These are phyloP conservation scores for Cheumatopsyche charites DNA, from an alignment of 1,140 invertebrate genomes.

Conservation along the genomic window DNA sequence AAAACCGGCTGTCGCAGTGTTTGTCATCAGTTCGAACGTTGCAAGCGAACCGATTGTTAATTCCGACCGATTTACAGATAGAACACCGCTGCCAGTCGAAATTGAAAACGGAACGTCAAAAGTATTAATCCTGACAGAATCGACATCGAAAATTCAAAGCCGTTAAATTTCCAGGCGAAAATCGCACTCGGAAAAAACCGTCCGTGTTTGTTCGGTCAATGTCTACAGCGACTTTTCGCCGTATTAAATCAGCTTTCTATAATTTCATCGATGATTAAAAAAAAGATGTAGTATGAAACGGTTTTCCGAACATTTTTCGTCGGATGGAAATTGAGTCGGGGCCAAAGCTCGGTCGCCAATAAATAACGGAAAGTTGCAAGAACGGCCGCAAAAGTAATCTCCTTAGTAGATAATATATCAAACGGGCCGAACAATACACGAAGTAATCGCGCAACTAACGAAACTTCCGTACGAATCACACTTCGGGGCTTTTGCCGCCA, in stretches of 20 bases:
- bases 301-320: not conserved
- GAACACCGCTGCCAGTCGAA: not conserved
- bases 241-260: too few species aligned
- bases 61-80: not conserved
- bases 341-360: conserved; percentile 6
- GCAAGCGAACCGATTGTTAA: conserved; percentile 11
- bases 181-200: too few species aligned
- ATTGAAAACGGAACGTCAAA: not conserved
- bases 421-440: conserved; percentile 30
- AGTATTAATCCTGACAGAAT: too few species aligned
- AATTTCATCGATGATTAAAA: too few species aligned
- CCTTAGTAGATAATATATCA: conserved; percentile 40
- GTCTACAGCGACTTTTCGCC: too few species aligned
- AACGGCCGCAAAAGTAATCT: conserved; percentile 38
- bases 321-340: conserved; percentile 20
- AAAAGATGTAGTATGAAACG: too few species aligned
- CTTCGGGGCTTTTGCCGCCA: not conserved
- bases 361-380: conserved; percentile 36
- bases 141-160: too few species aligned
- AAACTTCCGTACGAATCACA: conserved; percentile 22
- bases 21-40: not conserved
- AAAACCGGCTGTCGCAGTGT: not conserved
- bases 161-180: too few species aligned
- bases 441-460: conserved; percentile 34
- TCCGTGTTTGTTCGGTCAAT: too few species aligned